A percentile compares a stretch with the other conserved stretches of the same genome.
Conservation (phyloP, 2,797 vertebrate species). For the Falco berigora region DNA sequence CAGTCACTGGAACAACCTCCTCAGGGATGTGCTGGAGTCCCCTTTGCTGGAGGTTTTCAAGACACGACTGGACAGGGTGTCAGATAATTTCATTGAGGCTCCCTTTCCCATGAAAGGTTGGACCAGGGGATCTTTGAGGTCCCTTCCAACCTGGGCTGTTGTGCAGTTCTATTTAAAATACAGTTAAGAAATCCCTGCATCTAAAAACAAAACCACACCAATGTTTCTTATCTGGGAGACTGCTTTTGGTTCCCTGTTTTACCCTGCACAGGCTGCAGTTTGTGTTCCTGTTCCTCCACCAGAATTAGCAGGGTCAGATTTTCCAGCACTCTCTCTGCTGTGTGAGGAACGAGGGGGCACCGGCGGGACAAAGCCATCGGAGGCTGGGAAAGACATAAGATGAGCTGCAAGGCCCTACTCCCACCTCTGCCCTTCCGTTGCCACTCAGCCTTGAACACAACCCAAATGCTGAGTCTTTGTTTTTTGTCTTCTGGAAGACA, state of each 20-base stretch:
- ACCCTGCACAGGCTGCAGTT: background rate
- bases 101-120: no score
- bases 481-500: background rate
- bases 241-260: background rate
- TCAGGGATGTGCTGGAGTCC: background rate
- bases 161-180: background rate
- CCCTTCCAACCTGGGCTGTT: background rate
- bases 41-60: background rate
- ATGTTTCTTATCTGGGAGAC: background rate
- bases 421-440: background rate
- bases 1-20: background rate
- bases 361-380: background rate
- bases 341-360: background rate
- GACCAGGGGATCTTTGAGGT: no score
- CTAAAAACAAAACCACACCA: background rate
- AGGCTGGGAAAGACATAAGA: background rate
- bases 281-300: background rate
- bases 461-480: background rate
- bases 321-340: background rate
- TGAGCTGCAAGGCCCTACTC: background rate
- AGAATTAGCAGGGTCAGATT: background rate
- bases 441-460: background rate
- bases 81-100: background rate
- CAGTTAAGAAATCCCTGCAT: background rate
- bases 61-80: fast-evolving